Evolutionary conservation across 2,113 vertebrate species (phyloP).

Genomic region (Craseonycteris thonglongyai): DNA sequence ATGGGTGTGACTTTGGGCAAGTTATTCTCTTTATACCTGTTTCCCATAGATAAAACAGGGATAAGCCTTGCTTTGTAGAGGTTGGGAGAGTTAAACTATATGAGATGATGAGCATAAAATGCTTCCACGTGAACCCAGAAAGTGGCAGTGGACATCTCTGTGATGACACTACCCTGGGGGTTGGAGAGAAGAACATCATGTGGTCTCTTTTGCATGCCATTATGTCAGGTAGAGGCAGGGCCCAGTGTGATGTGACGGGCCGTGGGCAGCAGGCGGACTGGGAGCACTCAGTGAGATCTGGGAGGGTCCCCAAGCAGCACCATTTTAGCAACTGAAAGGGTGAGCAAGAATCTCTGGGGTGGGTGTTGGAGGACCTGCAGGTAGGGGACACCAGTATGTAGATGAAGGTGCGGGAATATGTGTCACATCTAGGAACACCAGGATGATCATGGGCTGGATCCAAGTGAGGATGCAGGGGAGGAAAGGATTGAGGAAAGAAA

Average conservation of each 20-base stretch:
- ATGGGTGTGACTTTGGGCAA: not conserved
- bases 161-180: not conserved
- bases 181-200: not conserved
- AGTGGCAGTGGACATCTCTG: not conserved
- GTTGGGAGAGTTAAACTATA: not conserved
- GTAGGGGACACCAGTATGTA: not conserved
- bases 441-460: not conserved
- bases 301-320: not conserved
- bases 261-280: not conserved
- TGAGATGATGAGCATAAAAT: not conserved
- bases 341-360: not conserved
- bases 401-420: not conserved
- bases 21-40: not conserved
- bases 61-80: not conserved
- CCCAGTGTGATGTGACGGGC: not conserved
- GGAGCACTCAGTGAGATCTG: not conserved
- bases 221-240: not conserved
- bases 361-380: not conserved
- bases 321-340: not conserved
- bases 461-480: not conserved
- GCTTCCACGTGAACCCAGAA: not conserved
- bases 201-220: not conserved
- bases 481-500: not conserved
- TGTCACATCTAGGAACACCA: not conserved
- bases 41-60: not conserved